Conservation (phyloP, 2,113 vertebrate genomes). For the Sphaerodactylus townsendi region DNA sequence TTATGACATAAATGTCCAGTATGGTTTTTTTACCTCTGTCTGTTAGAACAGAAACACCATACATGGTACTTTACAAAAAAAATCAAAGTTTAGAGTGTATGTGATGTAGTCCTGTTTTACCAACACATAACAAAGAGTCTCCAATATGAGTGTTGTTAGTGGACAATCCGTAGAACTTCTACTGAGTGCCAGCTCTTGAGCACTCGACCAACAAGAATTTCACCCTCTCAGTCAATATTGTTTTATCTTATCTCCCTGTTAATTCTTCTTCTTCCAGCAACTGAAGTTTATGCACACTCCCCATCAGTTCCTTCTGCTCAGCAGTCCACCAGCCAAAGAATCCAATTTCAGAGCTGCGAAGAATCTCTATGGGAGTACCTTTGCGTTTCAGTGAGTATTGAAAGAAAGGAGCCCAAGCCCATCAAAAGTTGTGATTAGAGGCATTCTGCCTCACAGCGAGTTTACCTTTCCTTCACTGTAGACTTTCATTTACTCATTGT, state of each 20-base stretch:
- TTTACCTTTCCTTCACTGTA: no score
- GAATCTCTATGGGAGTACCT: slow-evolving; percentile 90
- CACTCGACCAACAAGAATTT: background rate
- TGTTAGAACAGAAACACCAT: no score
- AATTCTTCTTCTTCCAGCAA: slow-evolving; percentile 77
- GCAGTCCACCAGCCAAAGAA: slow-evolving; percentile 95
- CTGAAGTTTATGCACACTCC: slow-evolving; percentile 93
- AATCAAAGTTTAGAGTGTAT: background rate
- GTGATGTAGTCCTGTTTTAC: background rate
- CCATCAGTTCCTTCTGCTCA: slow-evolving; percentile 91
- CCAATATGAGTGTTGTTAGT: no score
- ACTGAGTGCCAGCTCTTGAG: background rate
- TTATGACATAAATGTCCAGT: no score
- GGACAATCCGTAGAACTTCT: background rate
- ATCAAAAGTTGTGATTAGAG: slow-evolving; percentile 12
- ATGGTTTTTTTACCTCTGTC: no score
- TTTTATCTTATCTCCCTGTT: slow-evolving; percentile 31
- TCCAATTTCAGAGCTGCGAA: slow-evolving; percentile 92
- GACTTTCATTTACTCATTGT: no score
- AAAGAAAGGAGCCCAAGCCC: background rate
- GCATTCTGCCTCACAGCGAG: no score
- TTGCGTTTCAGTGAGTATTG: slow-evolving; percentile 89
- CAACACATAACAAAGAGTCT: no score
- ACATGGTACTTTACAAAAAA: background rate
- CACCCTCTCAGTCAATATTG: background rate